Evolutionary conservation across 2,888 invertebrate genomes (phyloP).

Genomic region (Eupelmus urozonus): DNA sequence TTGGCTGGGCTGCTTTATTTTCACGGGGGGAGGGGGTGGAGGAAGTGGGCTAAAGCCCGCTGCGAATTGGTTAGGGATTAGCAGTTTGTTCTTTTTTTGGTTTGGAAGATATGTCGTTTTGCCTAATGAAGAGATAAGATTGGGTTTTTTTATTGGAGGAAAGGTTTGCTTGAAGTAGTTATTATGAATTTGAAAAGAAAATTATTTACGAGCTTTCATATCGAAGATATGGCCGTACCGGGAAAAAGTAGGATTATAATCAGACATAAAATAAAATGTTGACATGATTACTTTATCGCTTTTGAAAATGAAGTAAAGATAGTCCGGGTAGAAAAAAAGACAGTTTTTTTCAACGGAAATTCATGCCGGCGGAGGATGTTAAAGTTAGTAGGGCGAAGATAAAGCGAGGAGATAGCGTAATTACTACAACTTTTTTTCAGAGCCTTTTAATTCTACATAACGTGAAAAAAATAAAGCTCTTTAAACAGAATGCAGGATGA

Average conservation of each 20-base stretch:
- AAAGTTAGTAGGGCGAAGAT: conserved; percentile 32
- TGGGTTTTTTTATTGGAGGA: too few species aligned
- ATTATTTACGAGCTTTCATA: too few species aligned
- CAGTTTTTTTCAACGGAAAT: conserved; percentile 23
- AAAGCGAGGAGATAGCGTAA: conserved; percentile 42
- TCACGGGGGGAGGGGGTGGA: too few species aligned
- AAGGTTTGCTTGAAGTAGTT: too few species aligned
- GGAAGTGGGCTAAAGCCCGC: too few species aligned
- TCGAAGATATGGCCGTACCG: too few species aligned
- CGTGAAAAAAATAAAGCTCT: conserved; percentile 3
- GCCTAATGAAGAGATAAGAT: too few species aligned
- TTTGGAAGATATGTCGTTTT: too few species aligned
- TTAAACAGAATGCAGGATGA: not conserved
- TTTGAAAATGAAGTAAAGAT: conserved; percentile 7
- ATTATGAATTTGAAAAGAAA: too few species aligned
- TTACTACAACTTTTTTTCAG: conserved; percentile 45
- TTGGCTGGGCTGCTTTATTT: too few species aligned
- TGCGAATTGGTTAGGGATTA: too few species aligned
- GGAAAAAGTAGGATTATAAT: not conserved
- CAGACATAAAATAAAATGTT: conserved; percentile 7
- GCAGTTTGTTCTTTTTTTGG: too few species aligned
- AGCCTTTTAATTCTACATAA: conserved; percentile 1
- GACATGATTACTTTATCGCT: conserved; percentile 32
- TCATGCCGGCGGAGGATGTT: conserved; percentile 2
- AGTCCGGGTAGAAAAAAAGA: not conserved